Conservation (phyloP, 2,113 vertebrate species). For the Atlantisia rogersi region DNA sequence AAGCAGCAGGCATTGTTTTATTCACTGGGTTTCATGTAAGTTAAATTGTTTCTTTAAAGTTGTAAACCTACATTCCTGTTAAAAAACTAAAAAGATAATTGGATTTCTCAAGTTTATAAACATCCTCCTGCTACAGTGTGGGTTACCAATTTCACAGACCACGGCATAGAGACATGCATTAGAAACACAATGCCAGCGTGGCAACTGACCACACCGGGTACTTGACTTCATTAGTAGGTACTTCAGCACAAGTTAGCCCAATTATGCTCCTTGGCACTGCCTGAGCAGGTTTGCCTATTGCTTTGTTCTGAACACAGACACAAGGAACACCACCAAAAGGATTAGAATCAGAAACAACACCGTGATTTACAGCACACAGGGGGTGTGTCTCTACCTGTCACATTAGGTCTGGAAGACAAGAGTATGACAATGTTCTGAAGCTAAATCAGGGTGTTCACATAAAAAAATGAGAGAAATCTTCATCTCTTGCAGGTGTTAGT, state of each 20-base stretch:
- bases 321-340: background rate
- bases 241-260: background rate
- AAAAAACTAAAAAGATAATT: background rate
- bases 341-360: constrained; percentile 7
- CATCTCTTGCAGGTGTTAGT: constrained; percentile 75
- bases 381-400: background rate
- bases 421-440: background rate
- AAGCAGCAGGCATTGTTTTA: constrained; percentile 4
- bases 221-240: background rate
- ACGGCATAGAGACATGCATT: background rate
- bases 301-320: background rate
- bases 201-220: background rate
- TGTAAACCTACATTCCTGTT: background rate
- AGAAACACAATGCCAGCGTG: background rate
- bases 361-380: background rate
- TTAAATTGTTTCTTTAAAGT: background rate
- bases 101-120: background rate
- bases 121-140: background rate
- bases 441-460: constrained; percentile 10
- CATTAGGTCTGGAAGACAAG: background rate
- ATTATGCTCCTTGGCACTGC: background rate
- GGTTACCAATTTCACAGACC: background rate
- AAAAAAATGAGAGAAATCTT: constrained; percentile 38
- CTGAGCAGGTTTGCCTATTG: background rate
- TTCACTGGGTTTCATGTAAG: background rate